Base-by-base conservation (phyloP, 1,140 invertebrate genomes). In the Paraescarpia echinospica region DNA sequence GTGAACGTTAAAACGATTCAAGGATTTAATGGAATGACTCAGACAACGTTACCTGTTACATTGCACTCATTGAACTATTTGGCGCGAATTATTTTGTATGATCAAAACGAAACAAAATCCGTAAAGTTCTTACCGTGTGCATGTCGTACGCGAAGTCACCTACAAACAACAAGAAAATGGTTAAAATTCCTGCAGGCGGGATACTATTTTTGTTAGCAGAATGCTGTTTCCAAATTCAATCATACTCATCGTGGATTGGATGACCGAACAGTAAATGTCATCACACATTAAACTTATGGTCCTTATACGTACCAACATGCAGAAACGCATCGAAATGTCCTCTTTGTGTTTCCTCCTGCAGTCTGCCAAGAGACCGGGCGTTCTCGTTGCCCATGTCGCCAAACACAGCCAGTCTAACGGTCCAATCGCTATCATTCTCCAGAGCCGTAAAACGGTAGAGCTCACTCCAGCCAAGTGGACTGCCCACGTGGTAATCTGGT, bases 301-400 rank as follows among this genome's bases (percentile, higher is more conserved):
- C 9, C 59, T 2, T 27, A 27, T 35, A 93, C 92, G 27, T 0
- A 92, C 92, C 89, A 93, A 99, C 98, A 96, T 99, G 99, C 90
- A 99, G 96, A 92, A 98, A 97, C 93, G 98, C 97, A 96, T 99
- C 98, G 95, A 98, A 99, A 94, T 97, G 96, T n/a, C 97, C 97
- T 41, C 96, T 96, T 94, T 98, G 97, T 0, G 97, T 97, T 94
- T 99, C 98, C 93, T 98, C 96, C 95, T 98, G 98, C 51, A 99
- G 96, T 91, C 97, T 96, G 0, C 97, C 97, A 88, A 99, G 96
- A n/a, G 98, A 98, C 96, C 95, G 34, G 98, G 98, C n/a, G 96
- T 99, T 99, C 94, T 97, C 97, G 96, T 98, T 98, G 5, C 98
- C 98, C 97, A 99, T 97, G 96, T 99, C 98, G 0, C 98, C 99